Percentiles rank a stretch among this genome's conserved stretches.
These are phyloP conservation scores for Globodera rostochiensis DNA, from an alignment of 1,140 invertebrate species.

Conservation along the genomic window DNA sequence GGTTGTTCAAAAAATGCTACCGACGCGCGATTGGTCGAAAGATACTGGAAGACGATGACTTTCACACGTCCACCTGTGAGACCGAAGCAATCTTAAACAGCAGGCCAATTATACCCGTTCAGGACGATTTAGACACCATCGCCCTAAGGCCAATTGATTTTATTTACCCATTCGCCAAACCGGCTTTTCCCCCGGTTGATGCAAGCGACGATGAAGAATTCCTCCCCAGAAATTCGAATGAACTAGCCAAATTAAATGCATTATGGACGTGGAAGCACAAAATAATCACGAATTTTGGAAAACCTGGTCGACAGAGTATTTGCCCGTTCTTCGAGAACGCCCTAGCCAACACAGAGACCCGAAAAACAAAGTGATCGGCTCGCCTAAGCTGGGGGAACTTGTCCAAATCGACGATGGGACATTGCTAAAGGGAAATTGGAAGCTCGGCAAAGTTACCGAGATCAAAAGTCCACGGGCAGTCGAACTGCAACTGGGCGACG, in stretches of 20 bases:
- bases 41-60: background rate
- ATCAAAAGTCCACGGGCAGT: too few relatives aligned
- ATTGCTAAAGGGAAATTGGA: conserved; percentile 5
- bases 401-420: conserved; percentile 7
- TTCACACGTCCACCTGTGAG: background rate
- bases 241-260: background rate
- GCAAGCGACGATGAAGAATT: background rate
- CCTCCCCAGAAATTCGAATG: background rate
- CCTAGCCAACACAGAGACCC: background rate
- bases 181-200: background rate
- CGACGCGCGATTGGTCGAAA: background rate
- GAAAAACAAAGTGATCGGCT: background rate
- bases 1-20: conserved; percentile 2
- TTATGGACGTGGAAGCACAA: background rate
- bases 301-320: background rate
- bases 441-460: background rate
- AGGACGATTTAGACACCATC: conserved; percentile 2
- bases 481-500: too few relatives aligned
- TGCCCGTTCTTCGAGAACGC: background rate
- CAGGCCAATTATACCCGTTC: background rate
- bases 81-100: conserved; percentile 4
- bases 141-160: conserved; percentile 5
- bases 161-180: conserved; percentile 10
- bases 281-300: conserved; percentile 1
- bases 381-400: conserved; percentile 1